These are phyloP conservation scores for Aurelia sp. DNA, from an alignment of 30 jellyfish, hydroid and myxozoan species.

Conservation along the genomic window DNA sequence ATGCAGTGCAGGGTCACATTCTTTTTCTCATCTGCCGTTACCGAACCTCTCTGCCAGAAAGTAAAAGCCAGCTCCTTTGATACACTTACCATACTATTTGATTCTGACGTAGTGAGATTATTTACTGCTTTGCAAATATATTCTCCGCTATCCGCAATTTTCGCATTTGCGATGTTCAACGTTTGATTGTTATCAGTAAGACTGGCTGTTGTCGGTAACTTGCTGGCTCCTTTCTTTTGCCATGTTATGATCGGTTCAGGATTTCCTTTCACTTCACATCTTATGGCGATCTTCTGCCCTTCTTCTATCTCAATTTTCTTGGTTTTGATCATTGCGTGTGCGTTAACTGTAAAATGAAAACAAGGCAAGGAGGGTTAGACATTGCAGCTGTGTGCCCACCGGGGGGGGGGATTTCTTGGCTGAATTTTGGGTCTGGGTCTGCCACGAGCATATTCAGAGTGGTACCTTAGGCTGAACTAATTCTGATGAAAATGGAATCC, in stretches of 20 bases:
- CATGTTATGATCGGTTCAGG: conserved; percentile 32
- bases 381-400: no score
- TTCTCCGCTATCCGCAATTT: conserved; percentile 5
- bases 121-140: conserved; percentile 30
- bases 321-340: conserved; percentile 3
- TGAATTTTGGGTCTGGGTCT: no score
- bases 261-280: conserved; percentile 14
- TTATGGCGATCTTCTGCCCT: background rate
- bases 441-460: no score
- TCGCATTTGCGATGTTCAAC: background rate
- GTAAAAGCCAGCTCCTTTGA: background rate
- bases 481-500: no score
- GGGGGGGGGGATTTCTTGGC: no score
- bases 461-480: no score
- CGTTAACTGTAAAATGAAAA: conserved; percentile 2
- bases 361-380: no score
- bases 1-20: background rate
- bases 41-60: background rate
- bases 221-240: background rate
- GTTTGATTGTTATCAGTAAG: background rate
- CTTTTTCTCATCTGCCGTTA: background rate
- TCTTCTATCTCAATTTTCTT: conserved; percentile 13
- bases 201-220: background rate
- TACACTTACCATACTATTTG: background rate
- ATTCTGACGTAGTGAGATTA: background rate